phyloP scores from a whole-genome alignment of 2,888 invertebrate genomes.

The Lamproptera curius region DNA sequence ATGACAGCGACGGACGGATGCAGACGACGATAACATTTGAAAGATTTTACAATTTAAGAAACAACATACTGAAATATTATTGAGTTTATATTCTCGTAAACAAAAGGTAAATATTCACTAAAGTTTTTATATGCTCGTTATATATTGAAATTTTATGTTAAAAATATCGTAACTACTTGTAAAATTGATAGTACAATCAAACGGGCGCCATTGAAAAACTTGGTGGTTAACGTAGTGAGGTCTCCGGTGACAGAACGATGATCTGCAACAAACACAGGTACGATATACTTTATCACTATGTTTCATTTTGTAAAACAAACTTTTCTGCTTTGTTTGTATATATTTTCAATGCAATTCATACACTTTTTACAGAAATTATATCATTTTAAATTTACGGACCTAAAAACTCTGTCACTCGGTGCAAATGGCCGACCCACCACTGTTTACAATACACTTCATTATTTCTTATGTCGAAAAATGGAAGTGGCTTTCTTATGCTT shows the following conservation, averaged over 20 bases:
- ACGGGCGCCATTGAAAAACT: slow-evolving; percentile 74
- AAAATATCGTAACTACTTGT: slow-evolving; percentile 49
- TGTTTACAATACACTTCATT: slow-evolving; percentile 72
- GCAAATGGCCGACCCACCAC: slow-evolving; percentile 86
- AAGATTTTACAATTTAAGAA: slow-evolving; percentile 55
- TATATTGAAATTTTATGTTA: slow-evolving; percentile 32
- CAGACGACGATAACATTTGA: slow-evolving; percentile 73
- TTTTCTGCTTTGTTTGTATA: slow-evolving; percentile 53
- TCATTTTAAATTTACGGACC: slow-evolving; percentile 73
- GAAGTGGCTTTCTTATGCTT: background rate
- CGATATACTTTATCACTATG: slow-evolving; percentile 62
- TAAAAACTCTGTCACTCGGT: slow-evolving; percentile 82
- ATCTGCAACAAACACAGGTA: slow-evolving; percentile 76
- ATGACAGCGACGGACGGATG: slow-evolving; percentile 72
- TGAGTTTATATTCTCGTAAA: slow-evolving; percentile 40
- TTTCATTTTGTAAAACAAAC: slow-evolving; percentile 42
- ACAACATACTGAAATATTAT: slow-evolving; percentile 49
- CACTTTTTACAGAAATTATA: slow-evolving; percentile 63
- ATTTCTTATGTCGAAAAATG: slow-evolving; percentile 37
- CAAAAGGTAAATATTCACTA: slow-evolving; percentile 42
- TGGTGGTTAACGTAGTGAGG: slow-evolving; percentile 66
- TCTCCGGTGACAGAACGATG: slow-evolving; percentile 72
- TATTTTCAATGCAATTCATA: slow-evolving; percentile 63
- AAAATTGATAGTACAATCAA: slow-evolving; percentile 55
- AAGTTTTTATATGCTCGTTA: slow-evolving; percentile 35